A percentile compares a stretch with the other conserved stretches of the same genome.
Evolutionary conservation across 2,888 invertebrate species (phyloP).

Genomic region (Drosophila bunnanda): DNA sequence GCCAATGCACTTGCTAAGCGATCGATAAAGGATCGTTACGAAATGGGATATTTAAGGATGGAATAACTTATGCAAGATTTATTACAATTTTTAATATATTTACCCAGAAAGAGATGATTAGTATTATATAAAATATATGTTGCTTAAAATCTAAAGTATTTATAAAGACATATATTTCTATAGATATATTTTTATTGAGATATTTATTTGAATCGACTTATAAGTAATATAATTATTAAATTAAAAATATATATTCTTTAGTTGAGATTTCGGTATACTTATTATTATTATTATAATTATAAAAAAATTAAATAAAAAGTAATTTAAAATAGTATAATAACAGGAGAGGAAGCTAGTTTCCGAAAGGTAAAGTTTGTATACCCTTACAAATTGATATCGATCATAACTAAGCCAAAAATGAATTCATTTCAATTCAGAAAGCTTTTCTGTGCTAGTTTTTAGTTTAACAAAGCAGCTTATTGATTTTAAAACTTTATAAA

Average conservation of each 20-base stretch:
- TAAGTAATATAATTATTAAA: not conserved
- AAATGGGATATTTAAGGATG: not conserved
- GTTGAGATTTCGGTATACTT: too few species aligned
- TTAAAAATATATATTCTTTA: too few species aligned
- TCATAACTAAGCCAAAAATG: too few species aligned
- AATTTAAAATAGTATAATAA: not conserved
- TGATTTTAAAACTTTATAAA: too few species aligned
- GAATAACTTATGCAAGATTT: not conserved
- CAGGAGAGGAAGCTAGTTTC: too few species aligned
- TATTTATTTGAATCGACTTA: not conserved
- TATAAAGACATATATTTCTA: too few species aligned
- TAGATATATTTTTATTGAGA: not conserved
- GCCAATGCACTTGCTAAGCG: slow-evolving; percentile 7
- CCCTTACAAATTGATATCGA: too few species aligned
- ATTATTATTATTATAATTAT: not conserved
- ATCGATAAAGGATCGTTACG: slow-evolving; percentile 3
- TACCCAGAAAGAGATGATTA: not conserved
- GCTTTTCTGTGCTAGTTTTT: too few species aligned
- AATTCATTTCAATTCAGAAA: too few species aligned
- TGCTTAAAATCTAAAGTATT: not conserved
- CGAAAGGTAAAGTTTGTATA: too few species aligned
- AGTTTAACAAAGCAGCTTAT: too few species aligned
- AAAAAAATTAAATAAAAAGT: not conserved
- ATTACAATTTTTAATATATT: not conserved
- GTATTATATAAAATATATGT: not conserved